Evolutionary conservation across 2,113 vertebrate genomes (phyloP).

Genomic region (Zapornia atra): DNA sequence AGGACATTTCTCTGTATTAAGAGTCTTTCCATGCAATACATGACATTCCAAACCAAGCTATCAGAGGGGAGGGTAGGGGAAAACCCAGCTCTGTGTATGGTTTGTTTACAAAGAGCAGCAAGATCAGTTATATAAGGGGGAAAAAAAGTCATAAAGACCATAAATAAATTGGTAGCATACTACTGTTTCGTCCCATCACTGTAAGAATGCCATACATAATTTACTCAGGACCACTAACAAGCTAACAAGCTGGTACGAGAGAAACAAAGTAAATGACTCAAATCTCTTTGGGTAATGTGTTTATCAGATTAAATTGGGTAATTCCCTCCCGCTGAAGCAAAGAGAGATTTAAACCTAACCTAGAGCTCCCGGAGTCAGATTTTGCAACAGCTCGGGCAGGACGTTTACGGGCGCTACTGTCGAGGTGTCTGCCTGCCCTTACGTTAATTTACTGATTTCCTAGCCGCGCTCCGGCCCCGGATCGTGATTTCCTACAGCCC

Average conservation of each 20-base stretch:
- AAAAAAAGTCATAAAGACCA: neutral
- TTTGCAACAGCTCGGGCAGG: neutral
- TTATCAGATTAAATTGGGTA: neutral
- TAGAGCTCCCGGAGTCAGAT: neutral
- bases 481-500: neutral
- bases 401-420: fast-evolving
- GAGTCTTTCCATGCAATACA: neutral
- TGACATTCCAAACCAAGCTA: neutral
- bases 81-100: neutral
- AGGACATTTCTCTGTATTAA: neutral
- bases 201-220: neutral
- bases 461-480: too few species aligned
- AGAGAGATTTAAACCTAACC: neutral
- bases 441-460: too few species aligned
- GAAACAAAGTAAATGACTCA: neutral
- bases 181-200: neutral
- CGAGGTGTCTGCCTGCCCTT: neutral
- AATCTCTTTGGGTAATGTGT: neutral
- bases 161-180: neutral
- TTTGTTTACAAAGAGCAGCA: neutral
- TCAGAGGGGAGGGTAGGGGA: too few species aligned
- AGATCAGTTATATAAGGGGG: neutral
- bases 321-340: neutral
- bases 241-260: neutral
- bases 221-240: neutral